Base-by-base conservation (phyloP, 2,113 vertebrate species). In the Antigone vipio region DNA sequence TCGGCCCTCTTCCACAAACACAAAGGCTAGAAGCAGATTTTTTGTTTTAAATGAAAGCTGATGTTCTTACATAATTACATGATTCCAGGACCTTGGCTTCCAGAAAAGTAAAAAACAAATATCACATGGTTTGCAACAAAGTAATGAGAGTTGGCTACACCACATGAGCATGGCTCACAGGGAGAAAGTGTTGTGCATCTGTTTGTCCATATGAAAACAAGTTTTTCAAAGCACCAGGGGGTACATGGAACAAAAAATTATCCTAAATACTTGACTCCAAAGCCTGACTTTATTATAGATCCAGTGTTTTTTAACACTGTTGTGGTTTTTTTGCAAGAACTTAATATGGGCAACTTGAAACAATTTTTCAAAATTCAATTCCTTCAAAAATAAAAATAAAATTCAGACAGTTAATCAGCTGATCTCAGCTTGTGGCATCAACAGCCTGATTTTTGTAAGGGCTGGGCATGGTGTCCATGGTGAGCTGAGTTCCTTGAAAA, bases 381-480 rank as follows among this genome's bases (percentile, higher is more conserved):
- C 16, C 14, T 75, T 89, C 29, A 20, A 67, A 93, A 86, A 35
- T 58, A 59, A 71, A 66, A 76, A n/a, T 24, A 69, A 45, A 83
- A 71, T 76, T 68, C 9, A 16, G 50, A 45, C 20, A 77, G 83
- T 34, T 56, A 53, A 30, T 68, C 6, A 68, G 34, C 22, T 56
- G 9, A 40, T 75, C 32, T 32, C 19, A 50, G 32, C 26, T 64
- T 81, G 14, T 77, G n/a, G 35, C 24, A 45, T 55, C 62, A 80
- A 50, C 56, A 71, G 8, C 10, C 26, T 75, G 60, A 23, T 78
- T 82, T 93, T 76, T 75, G 5, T 52, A 59, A 64, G 30, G 45
- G 11, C 45, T 73, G 29, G 9, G 9, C 15, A 9, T 42, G 6
- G 3, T 3, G 3, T 62, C 44, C 0, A 0, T 47, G 59, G 72